A percentile compares a stretch with the other conserved stretches of the same genome.
phyloP scores from a whole-genome alignment of 2,113 vertebrate species.

The Cathartes aura region DNA sequence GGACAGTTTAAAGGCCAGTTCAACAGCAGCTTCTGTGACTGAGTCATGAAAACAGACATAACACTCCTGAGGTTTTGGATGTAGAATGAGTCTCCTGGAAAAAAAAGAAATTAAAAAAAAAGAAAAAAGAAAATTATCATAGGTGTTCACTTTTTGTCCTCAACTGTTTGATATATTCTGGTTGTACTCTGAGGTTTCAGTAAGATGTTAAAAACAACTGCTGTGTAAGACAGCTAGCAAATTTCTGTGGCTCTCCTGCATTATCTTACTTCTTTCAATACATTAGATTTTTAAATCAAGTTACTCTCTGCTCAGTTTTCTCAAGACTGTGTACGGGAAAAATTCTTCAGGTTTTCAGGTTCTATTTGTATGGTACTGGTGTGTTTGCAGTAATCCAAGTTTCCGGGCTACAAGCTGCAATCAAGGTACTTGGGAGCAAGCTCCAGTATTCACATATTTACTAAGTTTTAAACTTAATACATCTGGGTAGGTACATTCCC shows the following conservation, averaged over 20 bases:
- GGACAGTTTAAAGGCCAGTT: slow-evolving; percentile 94
- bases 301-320: not conserved
- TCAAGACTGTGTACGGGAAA: not conserved
- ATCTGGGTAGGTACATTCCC: not conserved
- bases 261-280: not conserved
- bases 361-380: not conserved
- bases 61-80: slow-evolving; percentile 92
- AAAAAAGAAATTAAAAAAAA: slow-evolving; percentile 3
- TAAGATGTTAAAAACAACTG: not conserved
- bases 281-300: not conserved
- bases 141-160: not conserved
- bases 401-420: not conserved
- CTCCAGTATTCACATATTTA: not conserved
- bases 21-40: slow-evolving; percentile 89
- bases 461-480: not conserved
- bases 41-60: slow-evolving; percentile 98
- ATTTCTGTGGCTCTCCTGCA: not conserved
- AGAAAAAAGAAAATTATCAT: not conserved
- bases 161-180: not conserved
- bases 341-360: not conserved
- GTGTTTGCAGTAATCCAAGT: not conserved
- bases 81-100: slow-evolving; percentile 88
- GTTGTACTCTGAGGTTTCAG: not conserved
- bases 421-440: not conserved
- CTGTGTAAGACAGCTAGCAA: not conserved